phyloP scores from a whole-genome alignment of 92 coral and sea anemone genomes.

The Paramuricea clavata region DNA sequence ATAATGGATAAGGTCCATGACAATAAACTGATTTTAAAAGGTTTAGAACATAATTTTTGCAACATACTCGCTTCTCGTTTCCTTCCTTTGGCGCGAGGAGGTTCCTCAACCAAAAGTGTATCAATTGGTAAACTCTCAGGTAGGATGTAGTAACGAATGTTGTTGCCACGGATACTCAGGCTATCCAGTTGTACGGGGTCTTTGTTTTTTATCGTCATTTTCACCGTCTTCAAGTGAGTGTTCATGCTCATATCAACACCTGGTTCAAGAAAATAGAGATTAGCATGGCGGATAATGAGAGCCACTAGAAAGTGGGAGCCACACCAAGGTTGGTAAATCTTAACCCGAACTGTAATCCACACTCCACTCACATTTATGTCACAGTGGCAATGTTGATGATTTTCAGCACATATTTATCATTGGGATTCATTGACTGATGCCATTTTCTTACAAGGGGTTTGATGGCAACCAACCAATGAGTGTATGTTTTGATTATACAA shows the following conservation, averaged over 20 bases:
- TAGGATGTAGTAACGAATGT: slow-evolving; percentile 94
- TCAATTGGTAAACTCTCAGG: slow-evolving; percentile 98
- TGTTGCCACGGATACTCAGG: slow-evolving; percentile 94
- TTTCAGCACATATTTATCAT: too few relatives aligned
- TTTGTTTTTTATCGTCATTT: slow-evolving; percentile 97
- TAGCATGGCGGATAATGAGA: too few relatives aligned
- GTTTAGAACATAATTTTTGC: neutral
- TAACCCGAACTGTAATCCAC: too few relatives aligned
- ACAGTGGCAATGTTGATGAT: too few relatives aligned
- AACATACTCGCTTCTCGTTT: slow-evolving; percentile 93
- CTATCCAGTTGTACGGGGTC: slow-evolving; percentile 96
- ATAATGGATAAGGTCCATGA: neutral
- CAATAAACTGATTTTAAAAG: too few relatives aligned
- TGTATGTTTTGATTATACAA: neutral
- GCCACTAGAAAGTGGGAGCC: too few relatives aligned
- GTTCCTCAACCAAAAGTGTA: slow-evolving; percentile 91
- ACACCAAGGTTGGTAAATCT: too few relatives aligned
- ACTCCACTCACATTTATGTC: too few relatives aligned
- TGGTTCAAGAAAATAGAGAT: too few relatives aligned
- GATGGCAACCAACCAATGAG: neutral
- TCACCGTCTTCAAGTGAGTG: slow-evolving; percentile 95
- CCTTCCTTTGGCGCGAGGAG: slow-evolving; percentile 96
- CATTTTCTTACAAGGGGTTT: neutral
- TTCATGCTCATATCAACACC: slow-evolving; percentile 99
- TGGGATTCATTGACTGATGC: too few relatives aligned